A percentile compares a stretch with the other conserved stretches of the same genome.
These are phyloP conservation scores for Araneus ventricosus DNA, from an alignment of 1,140 invertebrate genomes.

Conservation along the genomic window DNA sequence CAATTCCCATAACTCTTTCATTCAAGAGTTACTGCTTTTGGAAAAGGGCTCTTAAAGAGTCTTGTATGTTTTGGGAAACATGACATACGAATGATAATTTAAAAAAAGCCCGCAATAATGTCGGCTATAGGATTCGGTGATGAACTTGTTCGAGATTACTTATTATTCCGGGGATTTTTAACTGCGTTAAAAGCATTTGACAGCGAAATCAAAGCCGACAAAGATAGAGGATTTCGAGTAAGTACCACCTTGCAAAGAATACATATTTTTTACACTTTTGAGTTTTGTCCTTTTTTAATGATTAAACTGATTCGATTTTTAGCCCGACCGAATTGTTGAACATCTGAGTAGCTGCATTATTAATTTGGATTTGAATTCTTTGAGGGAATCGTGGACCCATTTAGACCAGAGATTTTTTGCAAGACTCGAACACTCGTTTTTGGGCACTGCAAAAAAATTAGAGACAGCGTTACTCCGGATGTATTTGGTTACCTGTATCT, in stretches of 20 bases:
- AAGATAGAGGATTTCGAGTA: slow-evolving; percentile 93
- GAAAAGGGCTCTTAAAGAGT: too few relatives aligned
- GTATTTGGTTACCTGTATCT: slow-evolving; percentile 92
- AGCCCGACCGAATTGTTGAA: slow-evolving; percentile 94
- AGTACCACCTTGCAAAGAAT: slow-evolving; percentile 16
- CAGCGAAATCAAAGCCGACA: slow-evolving; percentile 91
- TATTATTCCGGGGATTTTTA: slow-evolving; percentile 94
- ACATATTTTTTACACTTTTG: too few relatives aligned
- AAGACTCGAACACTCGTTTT: slow-evolving; percentile 91
- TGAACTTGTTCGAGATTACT: slow-evolving; percentile 94
- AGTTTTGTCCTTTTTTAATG: not conserved
- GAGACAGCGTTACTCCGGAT: slow-evolving; percentile 93
- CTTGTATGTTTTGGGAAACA: not conserved
- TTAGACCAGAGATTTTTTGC: slow-evolving; percentile 92
- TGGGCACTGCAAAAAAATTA: slow-evolving; percentile 89
- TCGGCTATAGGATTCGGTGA: slow-evolving; percentile 91
- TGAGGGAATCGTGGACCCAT: slow-evolving; percentile 93
- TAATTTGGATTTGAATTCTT: slow-evolving; percentile 87
- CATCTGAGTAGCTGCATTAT: slow-evolving; percentile 90
- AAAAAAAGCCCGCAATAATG: slow-evolving; percentile 21
- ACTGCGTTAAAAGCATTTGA: slow-evolving; percentile 92
- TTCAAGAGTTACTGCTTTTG: too few relatives aligned
- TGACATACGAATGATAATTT: not conserved
- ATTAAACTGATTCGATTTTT: slow-evolving; percentile 42
- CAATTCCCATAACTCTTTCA: too few relatives aligned